Evolutionary conservation across 1,140 invertebrate genomes (phyloP).

Genomic region (Choristoneura fumiferana): DNA sequence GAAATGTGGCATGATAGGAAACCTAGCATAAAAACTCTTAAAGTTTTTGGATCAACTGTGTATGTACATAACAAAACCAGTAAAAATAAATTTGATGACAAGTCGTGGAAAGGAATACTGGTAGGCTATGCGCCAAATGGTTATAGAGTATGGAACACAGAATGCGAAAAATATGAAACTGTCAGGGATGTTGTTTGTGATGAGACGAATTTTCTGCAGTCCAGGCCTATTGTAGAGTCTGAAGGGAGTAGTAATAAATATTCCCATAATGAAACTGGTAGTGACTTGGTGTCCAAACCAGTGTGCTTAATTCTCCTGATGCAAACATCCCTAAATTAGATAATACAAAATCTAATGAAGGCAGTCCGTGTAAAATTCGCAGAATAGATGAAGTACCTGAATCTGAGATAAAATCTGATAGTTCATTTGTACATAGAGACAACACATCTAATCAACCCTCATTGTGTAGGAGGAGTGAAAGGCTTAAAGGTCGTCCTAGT

Average conservation of each 20-base stretch:
- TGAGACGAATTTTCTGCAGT: slow-evolving; percentile 52
- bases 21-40: slow-evolving; percentile 67
- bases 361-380: neutral
- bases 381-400: neutral
- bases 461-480: neutral
- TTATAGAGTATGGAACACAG: slow-evolving; percentile 59
- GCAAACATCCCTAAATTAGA: slow-evolving; percentile 21
- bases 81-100: slow-evolving; percentile 63
- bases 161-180: slow-evolving; percentile 45
- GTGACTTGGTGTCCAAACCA: neutral
- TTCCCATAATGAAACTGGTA: neutral
- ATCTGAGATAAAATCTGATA: neutral
- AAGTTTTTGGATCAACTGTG: slow-evolving; percentile 71
- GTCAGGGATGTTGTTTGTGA: slow-evolving; percentile 65
- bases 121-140: slow-evolving; percentile 68
- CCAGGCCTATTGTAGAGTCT: slow-evolving; percentile 22
- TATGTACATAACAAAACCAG: slow-evolving; percentile 62
- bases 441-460: neutral
- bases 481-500: neutral
- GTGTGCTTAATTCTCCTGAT: neutral
- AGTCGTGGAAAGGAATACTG: slow-evolving; percentile 58
- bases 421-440: neutral
- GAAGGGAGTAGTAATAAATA: neutral
- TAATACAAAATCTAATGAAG: neutral
- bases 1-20: slow-evolving; percentile 73